A percentile compares a stretch with the other conserved stretches of the same genome.
Conservation (phyloP, 2,113 vertebrate genomes). For the Neopipo cinnamomea region DNA sequence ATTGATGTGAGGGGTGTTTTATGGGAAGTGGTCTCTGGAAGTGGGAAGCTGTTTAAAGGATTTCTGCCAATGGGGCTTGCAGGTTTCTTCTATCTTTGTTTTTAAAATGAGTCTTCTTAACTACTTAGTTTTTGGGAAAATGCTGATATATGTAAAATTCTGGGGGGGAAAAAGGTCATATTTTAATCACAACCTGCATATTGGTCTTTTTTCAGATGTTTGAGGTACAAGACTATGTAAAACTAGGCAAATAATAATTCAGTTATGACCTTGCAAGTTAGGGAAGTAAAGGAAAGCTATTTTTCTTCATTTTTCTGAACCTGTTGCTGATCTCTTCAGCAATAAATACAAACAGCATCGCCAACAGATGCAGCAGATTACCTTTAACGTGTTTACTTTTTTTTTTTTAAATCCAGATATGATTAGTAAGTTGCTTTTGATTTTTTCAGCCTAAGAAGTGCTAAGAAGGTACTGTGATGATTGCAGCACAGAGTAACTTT, state of each 20-base stretch:
- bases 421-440: not conserved
- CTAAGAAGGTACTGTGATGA: not conserved
- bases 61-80: not conserved
- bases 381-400: not conserved
- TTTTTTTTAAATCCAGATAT: not conserved
- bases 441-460: not conserved
- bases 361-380: not conserved
- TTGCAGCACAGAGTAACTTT: not conserved
- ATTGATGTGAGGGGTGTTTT: not conserved
- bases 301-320: not conserved
- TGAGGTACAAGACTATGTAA: not conserved
- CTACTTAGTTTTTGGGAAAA: not conserved
- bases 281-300: not conserved
- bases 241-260: not conserved
- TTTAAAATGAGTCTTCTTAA: not conserved
- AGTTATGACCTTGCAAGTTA: not conserved
- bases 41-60: not conserved
- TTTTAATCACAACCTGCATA: not conserved
- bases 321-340: not conserved
- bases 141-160: not conserved
- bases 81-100: not conserved
- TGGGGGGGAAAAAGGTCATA: not conserved
- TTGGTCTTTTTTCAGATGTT: not conserved
- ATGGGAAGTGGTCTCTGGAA: not conserved
- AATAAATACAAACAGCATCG: not conserved